These are phyloP conservation scores for Cataglyphis rosenhaueri DNA, from an alignment of 2,888 invertebrate genomes.

Conservation along the genomic window DNA sequence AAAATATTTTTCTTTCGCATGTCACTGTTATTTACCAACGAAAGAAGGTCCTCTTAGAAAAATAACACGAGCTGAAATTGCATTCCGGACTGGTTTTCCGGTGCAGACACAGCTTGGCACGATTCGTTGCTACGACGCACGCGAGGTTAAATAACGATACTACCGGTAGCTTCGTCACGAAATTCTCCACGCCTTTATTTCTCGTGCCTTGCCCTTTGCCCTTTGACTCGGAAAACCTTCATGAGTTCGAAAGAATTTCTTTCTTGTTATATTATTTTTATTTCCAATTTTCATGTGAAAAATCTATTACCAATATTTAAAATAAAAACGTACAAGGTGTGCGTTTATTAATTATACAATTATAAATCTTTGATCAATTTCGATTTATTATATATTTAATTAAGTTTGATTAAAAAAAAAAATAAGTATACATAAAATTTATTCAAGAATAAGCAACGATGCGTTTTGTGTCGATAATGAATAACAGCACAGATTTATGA, in stretches of 20 bases:
- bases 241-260: constrained; percentile 12
- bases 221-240: constrained; percentile 28
- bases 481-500: neutral
- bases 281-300: neutral
- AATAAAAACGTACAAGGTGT: neutral
- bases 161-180: constrained; percentile 31
- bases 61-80: constrained; percentile 28
- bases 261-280: neutral
- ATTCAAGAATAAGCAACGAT: neutral
- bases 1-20: neutral
- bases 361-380: neutral
- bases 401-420: neutral
- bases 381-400: neutral
- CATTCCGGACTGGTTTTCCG: constrained; percentile 18
- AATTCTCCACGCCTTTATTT: constrained; percentile 36
- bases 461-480: neutral
- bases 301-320: neutral
- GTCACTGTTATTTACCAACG: neutral
- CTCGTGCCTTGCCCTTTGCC: constrained; percentile 24
- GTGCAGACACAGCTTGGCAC: constrained; percentile 30
- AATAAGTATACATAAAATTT: constrained; percentile 2
- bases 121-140: constrained; percentile 39
- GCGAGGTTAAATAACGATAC: constrained; percentile 52
- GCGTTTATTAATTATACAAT: neutral
- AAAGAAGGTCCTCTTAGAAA: neutral